Evolutionary conservation across 2,113 vertebrate species (phyloP), one percentile per base, ranked within the genome.

Genomic region (Eurypyga helias): DNA sequence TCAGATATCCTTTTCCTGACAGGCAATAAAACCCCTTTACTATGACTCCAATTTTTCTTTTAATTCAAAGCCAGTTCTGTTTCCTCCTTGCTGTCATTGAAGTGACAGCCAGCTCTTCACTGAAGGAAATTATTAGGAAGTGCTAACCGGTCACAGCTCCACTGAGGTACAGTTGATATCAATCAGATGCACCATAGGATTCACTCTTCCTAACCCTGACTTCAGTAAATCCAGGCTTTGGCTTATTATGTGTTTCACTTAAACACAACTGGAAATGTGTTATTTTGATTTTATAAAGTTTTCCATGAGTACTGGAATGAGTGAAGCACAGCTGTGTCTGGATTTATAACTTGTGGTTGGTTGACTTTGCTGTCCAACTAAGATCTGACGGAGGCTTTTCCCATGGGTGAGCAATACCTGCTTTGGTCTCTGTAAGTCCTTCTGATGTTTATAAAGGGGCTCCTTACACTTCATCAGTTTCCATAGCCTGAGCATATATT

Each of bases 261-360:
- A 69, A 92, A 91, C 23, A 75, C 34, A 92, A 93, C 41, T 92
- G 91, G 73, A 87, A 92, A 49, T 79, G 23, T 57, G 93, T 91
- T 36, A 26, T 79, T 95, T 87, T 24, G 3, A 57, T 83, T 87
- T 95, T 72, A 79, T 60, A 23, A 89, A 52, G 38, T 75, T 89
- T 91, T 94, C 57, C 38, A n/a, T 69, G 61, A 94, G 57, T 34
- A 69, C 21, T 71, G 81, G 46, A 75, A 49, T 60, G 83, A 87
- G n/a, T 33, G 38, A 95, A 94, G 36, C 64, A 94, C 33, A 87
- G 29, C 29, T 57, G 23, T 52, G 52, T 41, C 89, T 69, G 41
- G 69, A 82, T 91, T 93, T 89, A 2, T 55, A 67, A 26, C 26
- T 82, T 31, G 34, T 65, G 81, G 57, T 82, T 71, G 38, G 34